phyloP scores from a whole-genome alignment of 2,888 invertebrate species.

The Drosophila incognita region DNA sequence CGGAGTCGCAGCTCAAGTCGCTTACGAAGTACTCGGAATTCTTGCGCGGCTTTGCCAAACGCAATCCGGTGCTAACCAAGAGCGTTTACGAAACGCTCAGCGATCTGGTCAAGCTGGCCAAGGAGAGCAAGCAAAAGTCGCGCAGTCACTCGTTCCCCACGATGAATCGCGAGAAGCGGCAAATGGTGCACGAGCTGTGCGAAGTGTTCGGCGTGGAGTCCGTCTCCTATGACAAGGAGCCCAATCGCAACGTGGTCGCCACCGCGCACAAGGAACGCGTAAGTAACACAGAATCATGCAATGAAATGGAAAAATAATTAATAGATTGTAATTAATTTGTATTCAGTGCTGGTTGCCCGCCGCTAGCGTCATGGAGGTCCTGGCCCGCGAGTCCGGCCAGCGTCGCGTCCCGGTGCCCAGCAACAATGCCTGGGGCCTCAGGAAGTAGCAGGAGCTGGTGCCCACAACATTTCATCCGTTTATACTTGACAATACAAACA shows the following conservation, averaged over 20 bases:
- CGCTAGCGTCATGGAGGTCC: conserved; percentile 92
- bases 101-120: conserved; percentile 94
- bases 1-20: conserved; percentile 90
- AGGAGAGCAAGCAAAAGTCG: conserved; percentile 93
- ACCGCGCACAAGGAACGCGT: conserved; percentile 93
- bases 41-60: conserved; percentile 92
- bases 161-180: conserved; percentile 96
- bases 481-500: conserved; percentile 42
- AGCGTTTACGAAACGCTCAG: conserved; percentile 93
- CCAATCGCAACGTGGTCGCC: conserved; percentile 97
- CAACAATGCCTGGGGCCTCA: conserved; percentile 85
- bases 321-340: background rate
- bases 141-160: conserved; percentile 95
- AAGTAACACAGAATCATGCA: conserved; percentile 38
- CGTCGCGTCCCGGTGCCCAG: conserved; percentile 92
- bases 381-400: conserved; percentile 92
- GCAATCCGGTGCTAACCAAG: conserved; percentile 92
- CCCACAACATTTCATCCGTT: conserved; percentile 18
- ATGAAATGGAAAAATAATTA: background rate
- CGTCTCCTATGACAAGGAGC: conserved; percentile 97
- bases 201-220: conserved; percentile 97
- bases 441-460: conserved; percentile 68
- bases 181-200: conserved; percentile 96
- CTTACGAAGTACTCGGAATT: conserved; percentile 95
- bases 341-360: conserved; percentile 94